Evolutionary conservation across 2,797 vertebrate species (phyloP), one percentile per base, ranked within the genome.

Genomic region (Allobates femoralis): DNA sequence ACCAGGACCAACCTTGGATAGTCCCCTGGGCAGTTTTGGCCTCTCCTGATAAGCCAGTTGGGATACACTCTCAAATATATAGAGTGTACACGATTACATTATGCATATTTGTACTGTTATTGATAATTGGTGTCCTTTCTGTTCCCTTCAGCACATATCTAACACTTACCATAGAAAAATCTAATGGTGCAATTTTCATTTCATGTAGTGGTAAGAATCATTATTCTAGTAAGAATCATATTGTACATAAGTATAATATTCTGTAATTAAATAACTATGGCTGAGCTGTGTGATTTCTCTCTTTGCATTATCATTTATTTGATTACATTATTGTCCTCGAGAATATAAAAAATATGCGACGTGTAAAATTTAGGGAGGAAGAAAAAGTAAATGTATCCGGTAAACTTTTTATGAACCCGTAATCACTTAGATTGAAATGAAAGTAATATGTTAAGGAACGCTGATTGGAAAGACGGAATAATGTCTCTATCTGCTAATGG

Each of bases 321-420:
- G 79, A 81, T 81, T 67, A 81, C 46, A 32, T 67, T 71, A 56
- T 82, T 82, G 80, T 82, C 64, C 71, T 56, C 46, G 32, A 26
- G 19, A 71, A 32, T 55, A 55, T n/a, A 37, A 56, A 71, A 82
- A 71, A 82, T 18, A 69, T 55, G 50, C 10, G 51, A 69, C 7
- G 21, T 64, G 34, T 37, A 80, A 64, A 67, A 81, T 64, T 62
- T 50, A 32, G 58, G 28, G 30, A 53, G 28, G 79, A 30, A 32
- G 51, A 8, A 55, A 53, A 53, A 46, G 41, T 46, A 46, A 76
- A 55, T 8, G 28, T 64, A 62, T 81, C 53, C 14, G 30, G 66
- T 82, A 82, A 82, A 82, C 80, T 82, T 82, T 34, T 82, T 71
- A 82, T 82, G 80, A 82, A 82, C 80, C 64, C 66, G 37, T 82